Conservation (phyloP, 2,113 vertebrate species). For the Chaetops frenatus region DNA sequence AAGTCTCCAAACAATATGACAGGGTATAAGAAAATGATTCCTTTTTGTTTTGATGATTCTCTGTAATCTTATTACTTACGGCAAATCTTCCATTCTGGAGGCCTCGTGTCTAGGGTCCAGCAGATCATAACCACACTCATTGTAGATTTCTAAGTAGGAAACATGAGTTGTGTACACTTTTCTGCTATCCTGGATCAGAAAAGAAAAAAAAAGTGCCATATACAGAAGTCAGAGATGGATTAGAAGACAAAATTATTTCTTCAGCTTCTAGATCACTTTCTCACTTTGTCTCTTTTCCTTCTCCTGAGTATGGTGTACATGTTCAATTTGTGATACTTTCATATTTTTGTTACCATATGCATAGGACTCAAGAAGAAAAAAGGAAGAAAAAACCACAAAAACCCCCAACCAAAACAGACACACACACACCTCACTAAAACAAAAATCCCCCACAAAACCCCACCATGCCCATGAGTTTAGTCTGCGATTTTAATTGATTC, state of each 20-base stretch:
- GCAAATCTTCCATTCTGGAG: constrained; percentile 87
- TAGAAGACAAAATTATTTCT: background rate
- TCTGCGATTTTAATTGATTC: constrained; percentile 15
- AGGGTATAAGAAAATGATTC: constrained; percentile 19
- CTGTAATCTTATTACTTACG: constrained; percentile 78
- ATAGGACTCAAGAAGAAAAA: background rate
- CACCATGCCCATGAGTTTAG: background rate
- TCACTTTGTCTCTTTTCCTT: background rate
- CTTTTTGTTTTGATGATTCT: background rate
- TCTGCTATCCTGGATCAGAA: constrained; percentile 78
- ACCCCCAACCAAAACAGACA: rapidly evolving
- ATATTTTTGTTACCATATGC: background rate
- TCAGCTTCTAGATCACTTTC: background rate
- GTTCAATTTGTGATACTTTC: constrained; percentile 13
- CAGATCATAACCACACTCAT: constrained; percentile 93
- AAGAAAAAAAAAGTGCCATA: background rate
- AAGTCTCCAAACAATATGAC: background rate
- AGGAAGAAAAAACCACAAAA: background rate
- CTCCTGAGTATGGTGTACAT: background rate
- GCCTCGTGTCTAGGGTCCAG: constrained; percentile 87
- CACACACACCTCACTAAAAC: background rate
- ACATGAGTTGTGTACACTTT: constrained; percentile 86
- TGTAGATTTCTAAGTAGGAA: constrained; percentile 98
- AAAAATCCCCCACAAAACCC: background rate
- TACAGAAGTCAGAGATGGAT: background rate